phyloP scores from a whole-genome alignment of 2,888 invertebrate species.

The Drosophila atripex region DNA sequence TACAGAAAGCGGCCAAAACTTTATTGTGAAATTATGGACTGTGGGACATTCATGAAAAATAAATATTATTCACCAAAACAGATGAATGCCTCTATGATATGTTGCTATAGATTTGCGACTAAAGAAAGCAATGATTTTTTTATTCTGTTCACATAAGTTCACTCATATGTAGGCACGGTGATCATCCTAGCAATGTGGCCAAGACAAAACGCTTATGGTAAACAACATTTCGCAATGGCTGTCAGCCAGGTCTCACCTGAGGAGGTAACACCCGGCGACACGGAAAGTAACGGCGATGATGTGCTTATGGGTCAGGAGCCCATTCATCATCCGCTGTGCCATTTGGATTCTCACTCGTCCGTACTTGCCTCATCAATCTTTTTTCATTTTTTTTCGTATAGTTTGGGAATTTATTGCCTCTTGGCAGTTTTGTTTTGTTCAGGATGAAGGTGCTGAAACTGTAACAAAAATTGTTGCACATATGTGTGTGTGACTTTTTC shows the following conservation, averaged over 20 bases:
- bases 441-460: constrained; percentile 31
- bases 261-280: constrained; percentile 21
- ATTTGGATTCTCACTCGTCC: constrained; percentile 58
- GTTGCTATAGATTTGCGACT: too few species aligned
- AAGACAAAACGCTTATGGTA: constrained; percentile 49
- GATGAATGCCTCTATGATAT: too few species aligned
- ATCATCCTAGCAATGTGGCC: constrained; percentile 20
- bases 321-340: constrained; percentile 70
- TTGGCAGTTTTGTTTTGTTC: constrained; percentile 30
- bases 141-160: background rate
- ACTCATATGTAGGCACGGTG: constrained; percentile 1
- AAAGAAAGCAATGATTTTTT: too few species aligned
- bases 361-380: constrained; percentile 66
- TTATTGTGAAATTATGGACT: too few species aligned
- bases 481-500: constrained; percentile 47
- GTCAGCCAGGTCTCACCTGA: constrained; percentile 45
- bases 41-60: too few species aligned
- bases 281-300: constrained; percentile 5
- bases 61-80: too few species aligned
- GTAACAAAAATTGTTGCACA: constrained; percentile 60
- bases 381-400: constrained; percentile 30
- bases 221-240: constrained; percentile 60
- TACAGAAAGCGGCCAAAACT: too few species aligned
- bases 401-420: constrained; percentile 57
- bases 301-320: constrained; percentile 41